phyloP scores from a whole-genome alignment of 2,797 vertebrate species.

The Centroberyx gerrardi region DNA sequence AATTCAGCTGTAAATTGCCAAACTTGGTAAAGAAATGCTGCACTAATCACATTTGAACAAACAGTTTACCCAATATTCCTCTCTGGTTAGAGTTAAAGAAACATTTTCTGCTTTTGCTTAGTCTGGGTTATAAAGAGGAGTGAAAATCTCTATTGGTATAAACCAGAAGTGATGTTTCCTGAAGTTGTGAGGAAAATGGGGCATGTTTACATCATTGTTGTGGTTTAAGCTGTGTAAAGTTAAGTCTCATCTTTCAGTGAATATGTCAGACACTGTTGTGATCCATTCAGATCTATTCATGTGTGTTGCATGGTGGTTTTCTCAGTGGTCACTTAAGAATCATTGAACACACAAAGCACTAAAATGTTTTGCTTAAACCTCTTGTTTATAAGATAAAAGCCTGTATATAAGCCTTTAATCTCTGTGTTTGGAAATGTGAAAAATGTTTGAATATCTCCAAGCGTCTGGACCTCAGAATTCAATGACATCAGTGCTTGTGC shows the following conservation, averaged over 20 bases:
- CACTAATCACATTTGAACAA: slow-evolving; percentile 50
- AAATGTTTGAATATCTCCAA: slow-evolving; percentile 70
- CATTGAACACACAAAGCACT: slow-evolving; percentile 72
- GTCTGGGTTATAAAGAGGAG: slow-evolving; percentile 67
- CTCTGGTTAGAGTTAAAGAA: slow-evolving; percentile 53
- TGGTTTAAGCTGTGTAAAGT: slow-evolving; percentile 72
- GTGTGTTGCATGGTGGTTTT: slow-evolving; percentile 72
- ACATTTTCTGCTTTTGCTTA: slow-evolving; percentile 69
- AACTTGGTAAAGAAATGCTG: slow-evolving; percentile 30
- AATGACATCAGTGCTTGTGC: slow-evolving; percentile 70
- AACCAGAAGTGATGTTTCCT: slow-evolving; percentile 67
- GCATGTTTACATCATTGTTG: slow-evolving; percentile 77
- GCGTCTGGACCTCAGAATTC: slow-evolving; percentile 69
- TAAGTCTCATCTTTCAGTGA: slow-evolving; percentile 73
- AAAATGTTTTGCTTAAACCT: slow-evolving; percentile 73
- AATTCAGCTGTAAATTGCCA: slow-evolving; percentile 30
- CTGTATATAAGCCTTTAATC: slow-evolving; percentile 77
- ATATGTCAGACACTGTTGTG: slow-evolving; percentile 73
- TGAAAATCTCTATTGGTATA: slow-evolving; percentile 66
- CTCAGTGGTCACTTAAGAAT: slow-evolving; percentile 76
- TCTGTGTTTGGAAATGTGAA: slow-evolving; percentile 78
- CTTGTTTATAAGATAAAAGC: slow-evolving; percentile 80
- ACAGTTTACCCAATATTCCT: slow-evolving; percentile 45
- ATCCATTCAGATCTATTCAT: slow-evolving; percentile 70
- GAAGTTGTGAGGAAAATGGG: slow-evolving; percentile 64